These are phyloP conservation scores for Pyrgus malvae DNA, from an alignment of 2,888 invertebrate genomes.

Conservation along the genomic window DNA sequence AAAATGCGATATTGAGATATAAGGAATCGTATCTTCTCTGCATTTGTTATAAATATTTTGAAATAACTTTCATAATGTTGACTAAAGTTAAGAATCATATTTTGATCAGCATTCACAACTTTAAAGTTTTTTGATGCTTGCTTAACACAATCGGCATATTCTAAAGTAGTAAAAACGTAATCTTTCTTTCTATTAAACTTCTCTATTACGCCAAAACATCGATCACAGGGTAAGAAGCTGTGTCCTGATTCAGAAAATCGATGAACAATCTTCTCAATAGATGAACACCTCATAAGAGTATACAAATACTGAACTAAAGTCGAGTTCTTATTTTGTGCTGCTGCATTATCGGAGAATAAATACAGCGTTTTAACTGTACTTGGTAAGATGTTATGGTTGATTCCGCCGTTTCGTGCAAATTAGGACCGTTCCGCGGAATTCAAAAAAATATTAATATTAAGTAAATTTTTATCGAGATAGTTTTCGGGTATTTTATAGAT, in stretches of 20 bases:
- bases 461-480: too few relatives aligned
- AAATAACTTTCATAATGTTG: too few relatives aligned
- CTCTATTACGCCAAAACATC: not conserved
- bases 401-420: too few relatives aligned
- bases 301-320: not conserved
- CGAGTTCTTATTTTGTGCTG: too few relatives aligned
- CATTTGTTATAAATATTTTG: too few relatives aligned
- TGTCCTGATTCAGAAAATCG: not conserved
- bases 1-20: too few relatives aligned
- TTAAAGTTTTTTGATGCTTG: not conserved
- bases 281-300: not conserved
- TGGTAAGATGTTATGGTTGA: not conserved
- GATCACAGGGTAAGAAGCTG: not conserved
- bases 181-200: not conserved
- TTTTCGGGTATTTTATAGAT: too few relatives aligned
- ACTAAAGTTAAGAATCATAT: not conserved
- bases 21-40: too few relatives aligned
- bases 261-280: not conserved
- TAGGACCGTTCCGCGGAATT: too few relatives aligned
- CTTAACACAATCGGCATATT: not conserved
- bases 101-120: not conserved
- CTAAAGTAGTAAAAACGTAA: not conserved
- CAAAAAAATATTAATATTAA: too few relatives aligned
- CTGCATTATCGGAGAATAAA: not conserved
- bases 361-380: not conserved